Base-by-base conservation (phyloP, 1,140 invertebrate species). In the Dendrolimus punctatus region DNA sequence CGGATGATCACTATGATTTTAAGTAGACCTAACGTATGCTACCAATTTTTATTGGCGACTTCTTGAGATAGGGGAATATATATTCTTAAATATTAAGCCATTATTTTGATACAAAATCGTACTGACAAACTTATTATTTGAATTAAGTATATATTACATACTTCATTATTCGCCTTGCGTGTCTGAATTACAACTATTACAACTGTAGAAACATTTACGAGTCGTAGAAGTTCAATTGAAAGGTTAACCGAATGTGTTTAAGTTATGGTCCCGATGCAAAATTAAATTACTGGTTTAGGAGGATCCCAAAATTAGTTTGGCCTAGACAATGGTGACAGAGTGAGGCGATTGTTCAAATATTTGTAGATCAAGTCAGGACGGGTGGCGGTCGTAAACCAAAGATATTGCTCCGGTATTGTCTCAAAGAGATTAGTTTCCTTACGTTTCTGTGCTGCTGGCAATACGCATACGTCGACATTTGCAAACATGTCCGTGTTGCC, bases 391-490 rank as follows among this genome's bases (percentile, higher is more conserved):
- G 79, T 82, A 80, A 85, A 82, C 71, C 72, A 71, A 65, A 78
- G 75, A 76, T 82, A 81, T 73, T 80, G 74, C 63, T 57, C 50
- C 60, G 66, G 71, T 72, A 85, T 85, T 82, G 77, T 83, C 71
- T 76, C 75, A 67, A 65, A 76, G 69, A 81, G 75, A 85, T 85
- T 81, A 80, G 75, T 80, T 76, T 69, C 71, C 76, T 75, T 68
- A 68, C 65, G 62, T 68, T 69, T 71, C 60, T 66, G 62, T 69
- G 74, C 64, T 58, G 58, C 53, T 39, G 66, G 43, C 49, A 64
- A 57, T 60, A 45, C 54, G 50, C 44, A 49, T 57, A 68, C 62
- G 64, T 56, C 51, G 37, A 47, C 46, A 10, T 37, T 39, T 50
- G 8, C 36, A 41, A 50, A 50, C n/a, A 40, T 23, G 9, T 23